Conservation (phyloP, 1,140 invertebrate species). For the Penaeus indicus region DNA sequence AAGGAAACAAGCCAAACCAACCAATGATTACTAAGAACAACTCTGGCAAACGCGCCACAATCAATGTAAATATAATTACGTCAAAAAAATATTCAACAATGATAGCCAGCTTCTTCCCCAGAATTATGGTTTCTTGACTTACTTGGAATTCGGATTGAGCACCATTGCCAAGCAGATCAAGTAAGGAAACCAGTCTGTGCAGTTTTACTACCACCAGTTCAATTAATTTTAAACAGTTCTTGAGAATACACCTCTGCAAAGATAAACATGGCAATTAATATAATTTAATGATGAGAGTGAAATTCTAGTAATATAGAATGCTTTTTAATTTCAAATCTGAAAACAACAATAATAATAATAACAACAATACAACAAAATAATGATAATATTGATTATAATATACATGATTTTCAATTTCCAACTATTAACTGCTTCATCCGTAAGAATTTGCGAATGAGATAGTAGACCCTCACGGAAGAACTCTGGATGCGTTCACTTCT, state of each 20-base stretch:
- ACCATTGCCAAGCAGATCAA: conserved; percentile 94
- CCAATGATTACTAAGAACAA: neutral
- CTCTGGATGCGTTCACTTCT: conserved; percentile 89
- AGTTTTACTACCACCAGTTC: conserved; percentile 93
- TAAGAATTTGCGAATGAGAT: conserved; percentile 97
- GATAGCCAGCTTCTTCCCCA: neutral
- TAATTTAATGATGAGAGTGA: neutral
- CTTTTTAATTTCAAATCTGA: too few relatives aligned
- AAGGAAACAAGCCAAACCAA: conserved; percentile 34
- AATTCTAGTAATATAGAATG: too few relatives aligned
- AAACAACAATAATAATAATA: neutral
- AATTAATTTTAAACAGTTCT: conserved; percentile 91
- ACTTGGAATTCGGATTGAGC: conserved; percentile 94
- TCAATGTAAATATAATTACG: neutral
- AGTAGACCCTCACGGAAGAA: conserved; percentile 94
- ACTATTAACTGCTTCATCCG: conserved; percentile 97
- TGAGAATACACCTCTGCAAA: conserved; percentile 84
- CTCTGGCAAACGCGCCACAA: conserved; percentile 68
- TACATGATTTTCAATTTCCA: conserved; percentile 97
- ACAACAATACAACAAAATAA: neutral
- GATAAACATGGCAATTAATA: neutral
- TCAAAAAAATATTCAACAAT: neutral
- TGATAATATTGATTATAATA: conserved; percentile 49
- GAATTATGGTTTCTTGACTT: conserved; percentile 65
- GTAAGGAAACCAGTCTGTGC: conserved; percentile 90